These are phyloP conservation scores for Suncus etruscus DNA, from an alignment of 2,113 vertebrate species.

Conservation along the genomic window DNA sequence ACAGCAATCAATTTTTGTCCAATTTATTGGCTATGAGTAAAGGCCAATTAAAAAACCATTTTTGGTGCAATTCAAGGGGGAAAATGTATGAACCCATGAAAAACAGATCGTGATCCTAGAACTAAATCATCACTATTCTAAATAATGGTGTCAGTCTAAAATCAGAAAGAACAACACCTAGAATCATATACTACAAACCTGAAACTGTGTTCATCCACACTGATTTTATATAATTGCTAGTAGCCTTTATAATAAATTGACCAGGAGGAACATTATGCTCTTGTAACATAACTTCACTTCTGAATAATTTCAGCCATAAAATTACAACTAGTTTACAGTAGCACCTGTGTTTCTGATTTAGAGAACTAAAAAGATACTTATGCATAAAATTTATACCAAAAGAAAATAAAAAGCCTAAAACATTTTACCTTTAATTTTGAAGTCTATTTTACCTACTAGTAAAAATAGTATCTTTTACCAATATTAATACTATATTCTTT, in stretches of 20 bases:
- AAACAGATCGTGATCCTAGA: slow-evolving; percentile 77
- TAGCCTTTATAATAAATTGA: slow-evolving; percentile 59
- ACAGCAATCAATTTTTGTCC: slow-evolving; percentile 78
- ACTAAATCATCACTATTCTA: slow-evolving; percentile 81
- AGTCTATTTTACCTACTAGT: slow-evolving; percentile 58
- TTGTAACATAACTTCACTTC: slow-evolving; percentile 39
- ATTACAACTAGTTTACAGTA: slow-evolving; percentile 52
- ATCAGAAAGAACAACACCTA: slow-evolving; percentile 71
- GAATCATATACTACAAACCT: slow-evolving; percentile 20
- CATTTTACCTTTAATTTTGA: slow-evolving; percentile 62
- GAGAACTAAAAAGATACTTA: slow-evolving; percentile 53
- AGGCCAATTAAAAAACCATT: slow-evolving; percentile 84
- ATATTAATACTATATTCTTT: slow-evolving; percentile 47
- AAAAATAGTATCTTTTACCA: slow-evolving; percentile 36
- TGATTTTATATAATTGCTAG: slow-evolving; percentile 55
- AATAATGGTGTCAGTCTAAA: slow-evolving; percentile 71
- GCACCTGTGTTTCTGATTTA: slow-evolving; percentile 65
- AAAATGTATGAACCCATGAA: slow-evolving; percentile 80
- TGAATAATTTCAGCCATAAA: slow-evolving; percentile 56
- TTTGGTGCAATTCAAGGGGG: slow-evolving; percentile 82
- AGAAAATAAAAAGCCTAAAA: slow-evolving; percentile 46
- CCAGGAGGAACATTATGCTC: slow-evolving; percentile 38
- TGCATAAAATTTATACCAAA: slow-evolving; percentile 67
- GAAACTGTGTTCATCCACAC: slow-evolving; percentile 55
- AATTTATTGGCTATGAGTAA: slow-evolving; percentile 83